These are phyloP conservation scores for Anser brachyrhynchus DNA, from an alignment of 2,113 vertebrate species.

Conservation along the genomic window DNA sequence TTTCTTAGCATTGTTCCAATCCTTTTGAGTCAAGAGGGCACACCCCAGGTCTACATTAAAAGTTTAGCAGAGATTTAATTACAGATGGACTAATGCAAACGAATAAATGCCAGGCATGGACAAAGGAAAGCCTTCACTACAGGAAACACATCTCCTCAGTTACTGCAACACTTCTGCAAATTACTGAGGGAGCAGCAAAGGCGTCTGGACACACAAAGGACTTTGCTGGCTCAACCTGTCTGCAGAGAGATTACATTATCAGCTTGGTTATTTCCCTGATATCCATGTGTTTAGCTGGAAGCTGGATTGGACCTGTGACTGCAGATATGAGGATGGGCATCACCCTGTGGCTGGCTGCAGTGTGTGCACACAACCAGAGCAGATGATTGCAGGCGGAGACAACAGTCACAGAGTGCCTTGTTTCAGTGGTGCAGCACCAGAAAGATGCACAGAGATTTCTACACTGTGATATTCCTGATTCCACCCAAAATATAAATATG, in stretches of 20 bases:
- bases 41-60: not conserved
- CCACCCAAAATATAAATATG: not conserved
- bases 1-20: not conserved
- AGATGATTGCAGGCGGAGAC: not conserved
- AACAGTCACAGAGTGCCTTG: fast-evolving
- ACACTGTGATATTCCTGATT: not conserved
- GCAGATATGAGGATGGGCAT: not conserved
- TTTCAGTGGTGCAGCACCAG: not conserved
- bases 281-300: not conserved
- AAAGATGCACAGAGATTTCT: not conserved
- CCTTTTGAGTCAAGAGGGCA: not conserved
- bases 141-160: not conserved
- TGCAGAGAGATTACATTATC: not conserved
- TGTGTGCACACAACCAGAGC: not conserved
- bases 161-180: not conserved
- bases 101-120: not conserved
- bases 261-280: not conserved
- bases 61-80: not conserved
- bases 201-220: not conserved
- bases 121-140: not conserved
- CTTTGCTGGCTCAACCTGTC: not conserved
- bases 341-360: not conserved
- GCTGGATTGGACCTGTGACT: not conserved
- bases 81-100: not conserved
- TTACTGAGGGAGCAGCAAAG: not conserved